Base-by-base conservation (phyloP, 2,888 invertebrate genomes). In the Drosophila pullipes region DNA sequence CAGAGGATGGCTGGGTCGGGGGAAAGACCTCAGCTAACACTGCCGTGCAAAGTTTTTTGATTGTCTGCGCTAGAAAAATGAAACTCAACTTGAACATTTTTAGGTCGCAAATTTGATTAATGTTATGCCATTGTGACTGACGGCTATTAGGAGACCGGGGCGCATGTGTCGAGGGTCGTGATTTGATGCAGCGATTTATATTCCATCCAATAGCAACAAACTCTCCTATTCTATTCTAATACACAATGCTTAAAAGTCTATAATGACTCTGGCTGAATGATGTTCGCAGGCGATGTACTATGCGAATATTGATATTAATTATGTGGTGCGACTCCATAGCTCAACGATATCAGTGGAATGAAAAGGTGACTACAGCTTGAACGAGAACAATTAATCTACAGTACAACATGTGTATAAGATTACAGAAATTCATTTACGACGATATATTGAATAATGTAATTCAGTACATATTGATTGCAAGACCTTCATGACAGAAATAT, bases 31-130 rank as follows among this genome's bases (percentile, higher is more conserved):
- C 28, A 67, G 53, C 63, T 53, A 41, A 39, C 39, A 18, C 39
- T 53, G 83, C 71, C 65, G 71, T 74, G 78, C 62, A 82, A 87
- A 87, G 72, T 89, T 85, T 82, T 89, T 84, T 85, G 84, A 84
- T 84, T 85, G 89, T 89, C 79, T 85, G 74, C 74, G 61, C 81
- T 81, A 74, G 75, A 72, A 80, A 82, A 82, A 80, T 65, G 76
- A 68, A 69, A 76, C 76, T 67, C 69, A 69, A 83, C 75, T 90
- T 70, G 84, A 81, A 64, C 74, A 90, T 85, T 90, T 85, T 90
- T 83, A 76, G 84, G 78, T 88, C 83, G 73, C 65, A 83, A 84
- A 84, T 86, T 86, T 86, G 85, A 86, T 86, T 86, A 86, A 86
- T 86, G 85, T 71, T 81, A 54, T 69, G 76, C 89, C 62, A 59